Evolutionary conservation across 1,140 invertebrate species (phyloP), one percentile per base, ranked within the genome.

Genomic region (Drosophila navojoa): DNA sequence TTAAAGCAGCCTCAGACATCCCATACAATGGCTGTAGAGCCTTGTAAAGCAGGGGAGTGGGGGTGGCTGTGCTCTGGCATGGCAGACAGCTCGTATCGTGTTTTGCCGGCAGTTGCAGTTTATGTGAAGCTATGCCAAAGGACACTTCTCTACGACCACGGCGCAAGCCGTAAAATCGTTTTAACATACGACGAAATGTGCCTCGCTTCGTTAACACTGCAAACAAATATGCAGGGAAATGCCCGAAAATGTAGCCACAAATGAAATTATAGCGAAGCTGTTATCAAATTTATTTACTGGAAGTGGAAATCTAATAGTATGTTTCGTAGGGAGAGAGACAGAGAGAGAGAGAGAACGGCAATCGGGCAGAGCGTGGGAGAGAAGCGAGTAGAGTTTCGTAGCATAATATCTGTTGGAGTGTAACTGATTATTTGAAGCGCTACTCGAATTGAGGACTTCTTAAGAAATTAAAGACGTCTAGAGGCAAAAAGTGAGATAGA

Each of bases 81-180:
- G 45, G 45, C 55, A 38, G 58, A 63, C 53, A 58, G 35, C 49
- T 44, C 57, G 59, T 38, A 73, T 68, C 66, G 70, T 77, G 76
- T 82, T 79, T 72, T 72, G 59, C 38, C 35, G 11, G n/a, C 61
- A 27, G 35, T 71, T 76, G 63, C 79, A 79, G 80, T 84, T 81
- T 81, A 81, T 81, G 79, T 70, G 79, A 55, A 64, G 73, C 69
- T 74, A 40, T 69, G 79, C 58, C 67, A 79, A 70, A 85, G 80
- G 68, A 84, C 80, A 81, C 66, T 62, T 32, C 42, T 22, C 64
- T 27, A 22, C 29, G 40, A 22, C 47, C 45, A 52, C 11, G 62
- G 71, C 70, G 64, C 75, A 79, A 72, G 55, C 63, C 66, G 63
- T 66, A 63, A 84, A 64, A 76, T 50, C 59, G 61, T 52, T 66